Evolutionary conservation across 1,140 invertebrate genomes (phyloP), one percentile per base, ranked within the genome.

Genomic region (Radopholus similis): DNA sequence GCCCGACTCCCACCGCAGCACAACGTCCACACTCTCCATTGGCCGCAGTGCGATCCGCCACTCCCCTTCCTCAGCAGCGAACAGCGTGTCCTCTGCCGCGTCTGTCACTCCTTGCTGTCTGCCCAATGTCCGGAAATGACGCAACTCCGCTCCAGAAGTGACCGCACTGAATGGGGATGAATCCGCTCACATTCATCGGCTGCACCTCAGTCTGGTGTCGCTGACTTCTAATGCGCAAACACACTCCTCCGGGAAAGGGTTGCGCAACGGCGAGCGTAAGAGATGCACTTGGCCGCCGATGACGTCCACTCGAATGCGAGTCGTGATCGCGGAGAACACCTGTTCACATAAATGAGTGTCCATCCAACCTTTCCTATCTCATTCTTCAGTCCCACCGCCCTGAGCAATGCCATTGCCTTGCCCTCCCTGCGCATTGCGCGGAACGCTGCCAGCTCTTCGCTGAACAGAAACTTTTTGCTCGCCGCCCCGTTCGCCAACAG

Each of bases 211-310:
- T 9, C 68, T 21, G 9, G 21, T 6, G 40, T 73, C 73, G 18
- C 49, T 76, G 30, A 78, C 59, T 47, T 74, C 74, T 15, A 74
- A 28, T 13, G 34, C 47, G 58, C 74, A 77, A 53, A 62, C 56
- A 23, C 75, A 51, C 13, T 44, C 49, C 18, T 77, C 74, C 5
- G 74, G 53, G 18, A 77, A 77, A 13, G 74, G 76, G 42, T 74
- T 73, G 35, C 42, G 35, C 15, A 74, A 35, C n/a, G 32, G 23
- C 40, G 59, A 74, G 18, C 68, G 59, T 30, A 74, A 72, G 47
- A 76, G 71, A 30, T 71, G 30, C 11, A 67, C 30, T 62, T 77
- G 68, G 18, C 72, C 74, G 32, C 44, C 26, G 35, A 54, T 55
- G 11, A 53, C 65, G 1, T 65, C 53, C 26, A 71, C 35, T 4